phyloP scores from a whole-genome alignment of 2,888 invertebrate species.

The Melieria crassipennis region DNA sequence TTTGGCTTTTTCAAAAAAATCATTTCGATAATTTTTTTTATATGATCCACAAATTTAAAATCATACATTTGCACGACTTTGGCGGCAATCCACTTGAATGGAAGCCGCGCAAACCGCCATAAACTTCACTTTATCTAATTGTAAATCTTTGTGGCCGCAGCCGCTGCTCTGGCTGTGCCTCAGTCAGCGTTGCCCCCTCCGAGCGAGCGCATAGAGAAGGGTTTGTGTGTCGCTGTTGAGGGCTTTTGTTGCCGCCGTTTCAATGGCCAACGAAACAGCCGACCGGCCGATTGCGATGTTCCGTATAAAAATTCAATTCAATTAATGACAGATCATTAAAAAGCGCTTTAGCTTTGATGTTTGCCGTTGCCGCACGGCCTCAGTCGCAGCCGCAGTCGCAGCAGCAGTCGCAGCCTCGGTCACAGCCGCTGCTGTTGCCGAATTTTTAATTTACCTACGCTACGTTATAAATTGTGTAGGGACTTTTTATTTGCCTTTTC shows the following conservation, averaged over 20 bases:
- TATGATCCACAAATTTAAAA: no score
- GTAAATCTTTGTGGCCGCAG: background rate
- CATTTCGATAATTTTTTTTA: no score
- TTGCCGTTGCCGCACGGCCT: slow-evolving; percentile 42
- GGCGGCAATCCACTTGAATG: no score
- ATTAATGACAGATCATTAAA: slow-evolving; percentile 63
- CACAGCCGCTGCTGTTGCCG: slow-evolving; percentile 19
- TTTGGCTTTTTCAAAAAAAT: no score
- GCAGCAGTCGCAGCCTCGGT: no score
- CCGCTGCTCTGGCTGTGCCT: no score
- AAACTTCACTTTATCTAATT: slow-evolving; percentile 2
- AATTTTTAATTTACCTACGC: slow-evolving; percentile 42
- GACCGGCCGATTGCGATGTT: background rate
- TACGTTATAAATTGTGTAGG: slow-evolving; percentile 1
- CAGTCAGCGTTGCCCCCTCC: no score
- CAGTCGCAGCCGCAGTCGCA: no score
- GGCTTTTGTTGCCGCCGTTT: slow-evolving; percentile 6
- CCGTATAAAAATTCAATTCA: slow-evolving; percentile 47
- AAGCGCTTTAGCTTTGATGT: slow-evolving; percentile 56
- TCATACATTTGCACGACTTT: no score
- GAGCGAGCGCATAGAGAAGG: no score
- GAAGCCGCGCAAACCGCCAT: background rate
- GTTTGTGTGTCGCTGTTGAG: background rate
- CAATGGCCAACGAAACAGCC: background rate
- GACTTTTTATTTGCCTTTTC: slow-evolving; percentile 6